Evolutionary conservation across 2,888 invertebrate genomes (phyloP).

Genomic region (Drosophila maculinotata): DNA sequence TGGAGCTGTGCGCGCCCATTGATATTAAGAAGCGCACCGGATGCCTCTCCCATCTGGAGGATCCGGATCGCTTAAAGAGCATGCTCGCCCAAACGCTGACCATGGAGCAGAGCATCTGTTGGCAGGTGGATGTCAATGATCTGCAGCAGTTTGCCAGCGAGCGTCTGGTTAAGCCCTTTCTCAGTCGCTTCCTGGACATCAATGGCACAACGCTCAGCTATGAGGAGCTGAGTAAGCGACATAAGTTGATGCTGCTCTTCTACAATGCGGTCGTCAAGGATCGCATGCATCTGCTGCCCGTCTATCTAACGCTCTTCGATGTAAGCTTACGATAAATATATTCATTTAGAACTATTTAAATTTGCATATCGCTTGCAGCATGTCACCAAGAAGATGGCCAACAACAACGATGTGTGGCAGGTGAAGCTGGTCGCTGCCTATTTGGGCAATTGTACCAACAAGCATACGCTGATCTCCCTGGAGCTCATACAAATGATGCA

Average conservation of each 20-base stretch:
- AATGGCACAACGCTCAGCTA: constrained; percentile 76
- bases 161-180: constrained; percentile 89
- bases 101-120: constrained; percentile 86
- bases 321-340: constrained; percentile 84
- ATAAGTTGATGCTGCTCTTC: constrained; percentile 88
- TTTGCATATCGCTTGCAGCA: too few species aligned
- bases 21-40: constrained; percentile 96
- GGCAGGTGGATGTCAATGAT: constrained; percentile 87
- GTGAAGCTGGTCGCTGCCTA: constrained; percentile 89
- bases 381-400: constrained; percentile 64
- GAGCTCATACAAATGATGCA: constrained; percentile 83
- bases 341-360: too few species aligned
- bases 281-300: constrained; percentile 90
- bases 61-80: constrained; percentile 92
- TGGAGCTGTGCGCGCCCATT: constrained; percentile 89
- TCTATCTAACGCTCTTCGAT: constrained; percentile 90
- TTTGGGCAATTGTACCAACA: constrained; percentile 44
- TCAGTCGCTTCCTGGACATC: constrained; percentile 88
- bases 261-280: constrained; percentile 93
- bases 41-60: constrained; percentile 93
- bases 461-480: constrained; percentile 78
- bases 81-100: constrained; percentile 92
- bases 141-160: constrained; percentile 92
- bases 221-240: constrained; percentile 85
- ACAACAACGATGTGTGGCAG: constrained; percentile 89